A percentile compares a stretch with the other conserved stretches of the same genome.
Conservation (phyloP, 2,888 invertebrate species). For the Malthinus flaveolus region DNA sequence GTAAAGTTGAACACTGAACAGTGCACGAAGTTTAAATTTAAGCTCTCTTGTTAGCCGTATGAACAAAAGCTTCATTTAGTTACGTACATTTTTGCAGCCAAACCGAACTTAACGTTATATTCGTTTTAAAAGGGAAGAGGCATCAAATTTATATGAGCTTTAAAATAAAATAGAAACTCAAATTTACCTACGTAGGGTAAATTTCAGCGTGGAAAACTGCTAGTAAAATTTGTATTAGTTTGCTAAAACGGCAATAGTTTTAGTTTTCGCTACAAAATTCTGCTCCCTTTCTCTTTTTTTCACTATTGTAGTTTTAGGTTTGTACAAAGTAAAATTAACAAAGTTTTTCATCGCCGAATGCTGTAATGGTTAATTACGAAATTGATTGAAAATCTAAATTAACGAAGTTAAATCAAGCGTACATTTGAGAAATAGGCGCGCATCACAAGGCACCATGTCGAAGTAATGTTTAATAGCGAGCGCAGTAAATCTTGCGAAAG, state of each 20-base stretch:
- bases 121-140: slow-evolving; percentile 7
- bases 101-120: slow-evolving; percentile 6
- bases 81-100: slow-evolving; percentile 18
- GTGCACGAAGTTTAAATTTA: slow-evolving; percentile 20
- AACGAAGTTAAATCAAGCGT: slow-evolving; percentile 48
- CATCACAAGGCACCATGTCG: slow-evolving; percentile 44
- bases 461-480: slow-evolving; percentile 50
- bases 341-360: slow-evolving; percentile 36
- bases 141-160: not conserved
- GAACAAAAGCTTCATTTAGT: slow-evolving; percentile 28
- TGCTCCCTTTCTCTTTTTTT: not conserved
- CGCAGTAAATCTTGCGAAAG: slow-evolving; percentile 52
- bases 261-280: not conserved
- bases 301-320: slow-evolving; percentile 7
- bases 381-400: slow-evolving; percentile 48
- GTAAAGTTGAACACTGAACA: slow-evolving; percentile 11
- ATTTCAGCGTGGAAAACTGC: not conserved
- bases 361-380: slow-evolving; percentile 43
- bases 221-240: slow-evolving; percentile 2
- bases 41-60: slow-evolving; percentile 19
- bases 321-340: slow-evolving; percentile 31
- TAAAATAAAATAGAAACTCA: not conserved
- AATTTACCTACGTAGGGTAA: not conserved
- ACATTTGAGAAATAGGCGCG: slow-evolving; percentile 35
- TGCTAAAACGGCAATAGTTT: slow-evolving; percentile 3